Conservation (phyloP, 2,797 vertebrate genomes). For the Coregonus suidteri region DNA sequence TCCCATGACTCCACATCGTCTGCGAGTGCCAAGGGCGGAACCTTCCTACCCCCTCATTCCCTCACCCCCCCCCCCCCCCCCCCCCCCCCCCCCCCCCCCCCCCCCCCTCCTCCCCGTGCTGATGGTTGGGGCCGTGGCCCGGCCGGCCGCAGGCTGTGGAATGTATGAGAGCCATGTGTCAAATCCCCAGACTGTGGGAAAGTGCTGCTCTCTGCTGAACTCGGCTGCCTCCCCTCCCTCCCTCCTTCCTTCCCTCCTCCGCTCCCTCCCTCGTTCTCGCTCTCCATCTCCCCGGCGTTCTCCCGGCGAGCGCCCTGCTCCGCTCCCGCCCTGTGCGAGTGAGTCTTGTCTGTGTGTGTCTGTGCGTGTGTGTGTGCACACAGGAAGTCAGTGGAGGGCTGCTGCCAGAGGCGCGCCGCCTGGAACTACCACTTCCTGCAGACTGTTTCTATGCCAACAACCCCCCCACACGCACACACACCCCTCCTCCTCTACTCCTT, state of each 20-base stretch:
- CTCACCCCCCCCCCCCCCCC: no score
- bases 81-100: no score
- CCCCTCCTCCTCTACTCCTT: no score
- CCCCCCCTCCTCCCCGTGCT: conserved; percentile 63
- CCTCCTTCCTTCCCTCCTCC: no score
- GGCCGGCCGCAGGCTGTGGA: conserved; percentile 87
- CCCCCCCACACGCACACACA: conserved; percentile 20
- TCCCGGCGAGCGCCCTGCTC: conserved; percentile 87
- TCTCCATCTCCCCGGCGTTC: conserved; percentile 50
- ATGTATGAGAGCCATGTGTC: conserved; percentile 98
- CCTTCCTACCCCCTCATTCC: conserved; percentile 60
- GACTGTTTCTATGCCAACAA: conserved; percentile 78
- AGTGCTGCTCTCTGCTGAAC: conserved; percentile 92
- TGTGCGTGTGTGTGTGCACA: conserved; percentile 53
- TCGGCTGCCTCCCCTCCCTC: conserved; percentile 43
- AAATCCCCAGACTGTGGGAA: conserved; percentile 99
- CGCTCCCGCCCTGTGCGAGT: conserved; percentile 72
- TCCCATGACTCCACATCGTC: conserved; percentile 63
- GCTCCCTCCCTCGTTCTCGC: neutral
- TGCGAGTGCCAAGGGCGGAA: conserved; percentile 70
- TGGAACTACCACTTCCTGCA: conserved; percentile 80
- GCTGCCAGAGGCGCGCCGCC: conserved; percentile 79
- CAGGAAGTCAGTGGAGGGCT: conserved; percentile 81
- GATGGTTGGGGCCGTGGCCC: conserved; percentile 66
- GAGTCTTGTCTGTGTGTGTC: conserved; percentile 26